Base-by-base conservation (phyloP, 2,797 vertebrate species). In the Chaenodraco wilsoni region DNA sequence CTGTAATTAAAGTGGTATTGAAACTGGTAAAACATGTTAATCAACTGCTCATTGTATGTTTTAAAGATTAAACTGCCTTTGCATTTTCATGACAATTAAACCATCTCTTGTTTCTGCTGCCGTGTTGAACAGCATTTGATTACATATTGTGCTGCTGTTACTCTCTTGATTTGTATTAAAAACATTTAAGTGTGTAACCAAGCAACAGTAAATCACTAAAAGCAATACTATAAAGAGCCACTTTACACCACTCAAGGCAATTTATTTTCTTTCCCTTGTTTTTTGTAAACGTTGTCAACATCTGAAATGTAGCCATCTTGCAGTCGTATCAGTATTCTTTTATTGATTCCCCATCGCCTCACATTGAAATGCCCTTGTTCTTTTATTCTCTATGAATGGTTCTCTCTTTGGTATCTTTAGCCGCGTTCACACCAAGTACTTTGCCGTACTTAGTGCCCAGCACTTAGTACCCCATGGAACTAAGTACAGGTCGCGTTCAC, bases 331-430 rank as follows among this genome's bases (percentile, higher is more conserved):
- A 27, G 23, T 33, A 33, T 40, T 75, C 1, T 70, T 57, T 66
- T 40, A 74, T 69, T 54, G 27, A 27, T 27, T 27, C 4, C 1
- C 27, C 27, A 27, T 27, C 59, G 0, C 23, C 37, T n/a, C 21
- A 37, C 52, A 31, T 0, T 52, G 14, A 50, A 2, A 54, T 61
- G 37, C 23, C 16, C 19, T 66, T 57, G 27, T 48, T 69, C 31
- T 55, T 79, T 69, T 33, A 60, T 76, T 69, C 69, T 64, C 63
- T 73, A 48, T 50, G 23, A 77, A 41, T 62, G 19, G 3, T 21
- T 50, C 16, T 65, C 21, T 63, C 10, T 66, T 21, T 7, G 7
- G 23, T 2, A 1, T 74, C 46, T 27, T 27, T 27, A 27, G 23
- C 23, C 23, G 3, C 23, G 3, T 27, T 27, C 23, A 27, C 23